These are phyloP conservation scores for Fragum whitleyi DNA, from an alignment of 2,888 invertebrate species.

Conservation along the genomic window DNA sequence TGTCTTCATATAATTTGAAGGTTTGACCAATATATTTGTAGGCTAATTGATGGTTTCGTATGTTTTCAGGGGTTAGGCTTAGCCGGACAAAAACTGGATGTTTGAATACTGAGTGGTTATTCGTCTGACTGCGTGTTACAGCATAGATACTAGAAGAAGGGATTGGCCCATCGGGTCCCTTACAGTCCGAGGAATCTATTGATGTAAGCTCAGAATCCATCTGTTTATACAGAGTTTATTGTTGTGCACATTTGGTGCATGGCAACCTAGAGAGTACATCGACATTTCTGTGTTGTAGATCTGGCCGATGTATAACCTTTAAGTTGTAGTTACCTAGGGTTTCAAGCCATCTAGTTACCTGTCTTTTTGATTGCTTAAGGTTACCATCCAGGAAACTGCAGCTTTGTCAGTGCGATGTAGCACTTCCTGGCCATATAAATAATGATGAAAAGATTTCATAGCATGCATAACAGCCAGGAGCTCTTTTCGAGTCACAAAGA, in stretches of 20 bases:
- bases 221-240: neutral
- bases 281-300: too few relatives aligned
- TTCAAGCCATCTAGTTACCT: conserved; percentile 34
- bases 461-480: conserved; percentile 27
- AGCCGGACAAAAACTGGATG: neutral
- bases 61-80: neutral
- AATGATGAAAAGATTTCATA: conserved; percentile 26
- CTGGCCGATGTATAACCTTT: conserved; percentile 25
- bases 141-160: too few relatives aligned
- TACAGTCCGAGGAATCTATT: too few relatives aligned
- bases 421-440: conserved; percentile 24
- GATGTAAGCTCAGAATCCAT: too few relatives aligned
- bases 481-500: conserved; percentile 36
- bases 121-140: too few relatives aligned
- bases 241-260: conserved; percentile 12
- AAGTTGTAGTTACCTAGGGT: conserved; percentile 32
- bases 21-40: neutral
- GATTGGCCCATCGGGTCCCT: too few relatives aligned
- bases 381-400: too few relatives aligned
- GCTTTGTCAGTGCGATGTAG: conserved; percentile 27
- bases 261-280: too few relatives aligned
- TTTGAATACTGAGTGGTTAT: conserved; percentile 2
- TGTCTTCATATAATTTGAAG: neutral
- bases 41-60: neutral
- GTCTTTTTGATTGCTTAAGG: conserved; percentile 27